These are phyloP conservation scores for Holothuria leucospilota DNA, from an alignment of 53 echinoderm and acorn worm species.

Conservation along the genomic window DNA sequence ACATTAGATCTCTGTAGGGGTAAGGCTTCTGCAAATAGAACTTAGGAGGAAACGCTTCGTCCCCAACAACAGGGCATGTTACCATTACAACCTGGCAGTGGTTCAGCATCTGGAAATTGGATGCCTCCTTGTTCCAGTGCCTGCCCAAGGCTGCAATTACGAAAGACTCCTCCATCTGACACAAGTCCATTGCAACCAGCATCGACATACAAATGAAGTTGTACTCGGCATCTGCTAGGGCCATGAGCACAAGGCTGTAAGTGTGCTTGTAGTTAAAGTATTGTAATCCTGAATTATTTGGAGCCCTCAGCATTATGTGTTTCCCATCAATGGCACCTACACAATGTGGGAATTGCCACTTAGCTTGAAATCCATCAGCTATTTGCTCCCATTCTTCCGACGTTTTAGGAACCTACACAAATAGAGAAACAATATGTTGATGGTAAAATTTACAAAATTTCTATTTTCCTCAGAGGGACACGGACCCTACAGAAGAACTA, in stretches of 20 bases:
- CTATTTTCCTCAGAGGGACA: too few species aligned
- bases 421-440: neutral
- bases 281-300: constrained; percentile 28
- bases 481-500: too few species aligned
- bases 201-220: constrained; percentile 53
- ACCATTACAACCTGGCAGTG: too few species aligned
- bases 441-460: too few species aligned
- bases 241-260: too few species aligned
- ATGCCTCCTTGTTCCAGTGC: neutral
- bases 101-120: too few species aligned
- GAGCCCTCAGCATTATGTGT: too few species aligned
- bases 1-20: neutral
- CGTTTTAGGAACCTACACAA: neutral
- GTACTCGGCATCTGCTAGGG: too few species aligned
- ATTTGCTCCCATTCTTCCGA: neutral
- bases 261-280: constrained; percentile 60
- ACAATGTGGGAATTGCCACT: too few species aligned
- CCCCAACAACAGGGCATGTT: constrained; percentile 46
- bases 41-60: constrained; percentile 53
- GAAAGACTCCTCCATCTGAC: too few species aligned
- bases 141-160: neutral
- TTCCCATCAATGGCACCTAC: too few species aligned
- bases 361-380: neutral
- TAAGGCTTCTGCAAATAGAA: constrained; percentile 12
- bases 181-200: constrained; percentile 41